Conservation (phyloP, 2,113 vertebrate genomes). For the Haliaeetus leucogaster region DNA sequence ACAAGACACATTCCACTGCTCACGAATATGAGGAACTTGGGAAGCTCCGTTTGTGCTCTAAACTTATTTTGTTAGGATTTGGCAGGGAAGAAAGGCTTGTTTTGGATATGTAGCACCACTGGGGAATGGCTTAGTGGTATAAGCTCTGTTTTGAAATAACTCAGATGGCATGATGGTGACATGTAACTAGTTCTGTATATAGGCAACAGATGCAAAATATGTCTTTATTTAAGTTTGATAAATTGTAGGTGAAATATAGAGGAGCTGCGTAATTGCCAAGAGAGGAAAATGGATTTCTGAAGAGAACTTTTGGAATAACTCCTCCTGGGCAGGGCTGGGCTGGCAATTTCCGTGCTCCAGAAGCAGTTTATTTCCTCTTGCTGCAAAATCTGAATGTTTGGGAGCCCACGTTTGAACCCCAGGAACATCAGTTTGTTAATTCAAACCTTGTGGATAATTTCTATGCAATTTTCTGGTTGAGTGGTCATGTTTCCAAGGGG, state of each 20-base stretch:
- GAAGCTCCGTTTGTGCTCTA: background rate
- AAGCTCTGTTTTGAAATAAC: background rate
- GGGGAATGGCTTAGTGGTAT: background rate
- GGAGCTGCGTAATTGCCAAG: background rate
- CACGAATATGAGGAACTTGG: background rate
- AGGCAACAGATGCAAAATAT: background rate
- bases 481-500: background rate
- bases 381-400: background rate
- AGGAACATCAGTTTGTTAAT: background rate
- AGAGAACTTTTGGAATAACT: background rate
- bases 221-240: background rate
- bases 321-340: background rate
- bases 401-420: background rate
- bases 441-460: background rate
- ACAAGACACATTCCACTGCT: rapidly evolving
- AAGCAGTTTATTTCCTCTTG: background rate
- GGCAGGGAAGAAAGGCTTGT: background rate
- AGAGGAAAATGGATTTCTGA: background rate
- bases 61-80: background rate
- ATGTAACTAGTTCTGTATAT: background rate
- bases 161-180: rapidly evolving
- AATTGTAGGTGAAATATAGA: background rate
- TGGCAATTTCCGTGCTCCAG: background rate
- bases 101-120: background rate
- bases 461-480: background rate